Percentiles rank a stretch among this genome's conserved stretches.
These are phyloP conservation scores for Mercenaria mercenaria DNA, from an alignment of 1,140 invertebrate species.

Conservation along the genomic window DNA sequence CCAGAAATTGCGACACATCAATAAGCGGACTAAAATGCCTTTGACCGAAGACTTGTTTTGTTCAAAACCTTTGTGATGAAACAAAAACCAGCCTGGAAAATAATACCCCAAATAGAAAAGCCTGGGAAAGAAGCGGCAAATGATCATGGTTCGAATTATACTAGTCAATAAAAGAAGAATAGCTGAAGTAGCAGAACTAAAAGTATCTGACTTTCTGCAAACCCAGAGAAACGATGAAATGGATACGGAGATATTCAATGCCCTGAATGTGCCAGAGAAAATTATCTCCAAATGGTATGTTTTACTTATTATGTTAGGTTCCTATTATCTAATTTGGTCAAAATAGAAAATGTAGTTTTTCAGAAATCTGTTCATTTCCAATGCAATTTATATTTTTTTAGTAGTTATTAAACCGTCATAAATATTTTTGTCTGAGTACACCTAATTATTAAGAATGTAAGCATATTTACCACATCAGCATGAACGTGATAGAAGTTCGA, in stretches of 20 bases:
- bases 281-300: background rate
- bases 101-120: background rate
- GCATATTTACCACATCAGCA: conserved; percentile 2
- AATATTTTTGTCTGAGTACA: too few relatives aligned
- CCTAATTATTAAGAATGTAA: too few relatives aligned
- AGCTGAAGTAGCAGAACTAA: background rate
- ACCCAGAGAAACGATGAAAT: background rate
- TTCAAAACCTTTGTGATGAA: background rate
- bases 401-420: too few relatives aligned
- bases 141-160: background rate
- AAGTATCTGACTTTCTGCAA: background rate
- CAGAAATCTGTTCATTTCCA: too few relatives aligned
- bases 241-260: background rate
- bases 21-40: too few relatives aligned
- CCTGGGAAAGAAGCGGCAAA: background rate
- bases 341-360: too few relatives aligned
- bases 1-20: conserved; percentile 13
- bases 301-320: too few relatives aligned
- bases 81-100: background rate
- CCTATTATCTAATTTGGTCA: too few relatives aligned
- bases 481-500: conserved; percentile 1
- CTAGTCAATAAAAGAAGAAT: background rate
- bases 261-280: background rate
- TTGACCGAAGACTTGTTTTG: background rate
- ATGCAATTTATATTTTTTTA: too few relatives aligned